A percentile compares a stretch with the other conserved stretches of the same genome.
Conservation (phyloP, 1,140 invertebrate genomes). For the Pogonomyrmex barbatus region DNA sequence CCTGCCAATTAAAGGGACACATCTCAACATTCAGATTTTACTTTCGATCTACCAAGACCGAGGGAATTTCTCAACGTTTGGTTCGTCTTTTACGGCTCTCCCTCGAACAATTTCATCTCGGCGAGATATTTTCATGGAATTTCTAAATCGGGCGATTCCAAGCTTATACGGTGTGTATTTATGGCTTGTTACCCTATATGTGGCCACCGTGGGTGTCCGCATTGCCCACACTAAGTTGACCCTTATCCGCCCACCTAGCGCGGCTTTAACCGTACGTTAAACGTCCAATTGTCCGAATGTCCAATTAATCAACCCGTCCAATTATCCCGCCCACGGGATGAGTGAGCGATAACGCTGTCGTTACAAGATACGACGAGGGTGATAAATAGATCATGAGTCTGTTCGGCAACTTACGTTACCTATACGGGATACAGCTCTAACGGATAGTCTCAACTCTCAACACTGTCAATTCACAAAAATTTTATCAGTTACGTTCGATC, state of each 20-base stretch:
- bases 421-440: background rate
- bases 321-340: conserved; percentile 1
- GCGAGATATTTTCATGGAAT: background rate
- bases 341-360: conserved; percentile 23
- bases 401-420: background rate
- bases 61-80: background rate
- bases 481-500: background rate
- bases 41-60: background rate
- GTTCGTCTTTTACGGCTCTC: background rate
- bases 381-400: conserved; percentile 1
- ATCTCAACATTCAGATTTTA: background rate
- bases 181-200: background rate
- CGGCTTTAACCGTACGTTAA: conserved; percentile 24
- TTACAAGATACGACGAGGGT: background rate
- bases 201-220: background rate
- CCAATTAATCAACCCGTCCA: conserved; percentile 39
- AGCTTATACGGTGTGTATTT: conserved; percentile 4
- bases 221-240: background rate
- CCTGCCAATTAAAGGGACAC: background rate
- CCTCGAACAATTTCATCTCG: background rate
- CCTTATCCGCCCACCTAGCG: background rate
- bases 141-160: background rate
- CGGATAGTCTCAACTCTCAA: background rate
- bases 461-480: conserved; percentile 6
- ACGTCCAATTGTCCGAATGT: conserved; percentile 39